Conservation (phyloP, 2,888 invertebrate species). For the Cactoblastis cactorum region DNA sequence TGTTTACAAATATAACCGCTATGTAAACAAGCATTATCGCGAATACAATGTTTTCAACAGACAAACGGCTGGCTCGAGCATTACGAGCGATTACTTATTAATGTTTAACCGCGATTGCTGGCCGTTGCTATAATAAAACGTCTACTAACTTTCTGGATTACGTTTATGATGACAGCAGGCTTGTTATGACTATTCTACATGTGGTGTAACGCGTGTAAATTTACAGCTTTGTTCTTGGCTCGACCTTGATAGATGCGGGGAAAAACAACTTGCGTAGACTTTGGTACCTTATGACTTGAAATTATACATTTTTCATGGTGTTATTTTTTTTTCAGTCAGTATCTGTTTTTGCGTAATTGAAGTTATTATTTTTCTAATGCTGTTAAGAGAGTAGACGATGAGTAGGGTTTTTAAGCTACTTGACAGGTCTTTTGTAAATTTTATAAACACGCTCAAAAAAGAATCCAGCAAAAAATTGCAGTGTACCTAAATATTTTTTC, state of each 20-base stretch:
- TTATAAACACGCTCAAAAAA: no score
- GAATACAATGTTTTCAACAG: not conserved
- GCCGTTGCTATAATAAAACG: constrained; percentile 4
- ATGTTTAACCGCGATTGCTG: not conserved
- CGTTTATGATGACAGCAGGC: constrained; percentile 2
- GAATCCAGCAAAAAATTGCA: no score
- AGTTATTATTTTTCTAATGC: no score
- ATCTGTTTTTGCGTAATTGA: no score
- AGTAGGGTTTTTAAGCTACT: no score
- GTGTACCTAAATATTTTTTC: no score
- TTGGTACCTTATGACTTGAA: not conserved
- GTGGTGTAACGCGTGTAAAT: not conserved
- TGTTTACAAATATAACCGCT: not conserved
- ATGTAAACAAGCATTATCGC: not conserved
- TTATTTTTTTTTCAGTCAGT: not conserved
- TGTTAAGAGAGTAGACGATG: no score
- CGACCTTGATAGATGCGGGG: not conserved
- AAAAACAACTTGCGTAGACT: not conserved
- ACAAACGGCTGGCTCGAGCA: not conserved
- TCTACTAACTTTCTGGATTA: constrained; percentile 5
- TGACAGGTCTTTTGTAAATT: no score
- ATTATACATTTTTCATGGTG: not conserved
- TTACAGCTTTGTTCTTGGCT: not conserved
- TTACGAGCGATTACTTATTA: not conserved
- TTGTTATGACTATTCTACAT: not conserved